Evolutionary conservation across 2,113 vertebrate genomes (phyloP).

Genomic region (Gymnogyps californianus): DNA sequence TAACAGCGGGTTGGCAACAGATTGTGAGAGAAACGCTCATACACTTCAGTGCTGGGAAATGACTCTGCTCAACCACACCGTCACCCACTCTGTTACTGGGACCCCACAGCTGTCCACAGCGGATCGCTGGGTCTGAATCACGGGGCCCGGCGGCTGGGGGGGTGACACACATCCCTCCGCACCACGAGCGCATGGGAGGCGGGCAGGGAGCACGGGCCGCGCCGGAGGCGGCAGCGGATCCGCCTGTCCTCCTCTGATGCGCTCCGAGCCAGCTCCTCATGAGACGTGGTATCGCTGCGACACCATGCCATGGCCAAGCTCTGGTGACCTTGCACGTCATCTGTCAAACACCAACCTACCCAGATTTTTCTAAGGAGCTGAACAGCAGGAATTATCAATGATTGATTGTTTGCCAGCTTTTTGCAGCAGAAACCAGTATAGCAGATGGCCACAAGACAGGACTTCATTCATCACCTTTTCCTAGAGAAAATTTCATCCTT

Average conservation of each 20-base stretch:
- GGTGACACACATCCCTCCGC: rapidly evolving
- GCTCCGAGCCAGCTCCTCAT: rapidly evolving
- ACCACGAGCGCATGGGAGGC: rapidly evolving
- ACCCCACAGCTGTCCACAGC: neutral
- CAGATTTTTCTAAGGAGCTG: neutral
- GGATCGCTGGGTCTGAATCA: neutral
- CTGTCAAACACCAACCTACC: neutral
- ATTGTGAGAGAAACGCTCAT: neutral
- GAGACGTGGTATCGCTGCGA: rapidly evolving
- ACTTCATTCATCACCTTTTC: neutral
- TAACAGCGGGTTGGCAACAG: neutral
- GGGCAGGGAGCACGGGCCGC: neutral
- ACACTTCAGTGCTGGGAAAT: neutral
- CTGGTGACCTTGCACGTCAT: neutral
- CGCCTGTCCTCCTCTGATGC: neutral
- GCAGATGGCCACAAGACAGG: neutral
- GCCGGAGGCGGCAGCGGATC: neutral
- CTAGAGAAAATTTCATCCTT: neutral
- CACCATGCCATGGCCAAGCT: neutral
- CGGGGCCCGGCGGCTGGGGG: neutral
- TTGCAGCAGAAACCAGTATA: neutral
- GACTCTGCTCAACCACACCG: neutral
- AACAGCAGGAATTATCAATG: neutral
- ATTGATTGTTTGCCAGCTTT: neutral
- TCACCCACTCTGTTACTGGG: neutral